These are phyloP conservation scores for Cataglyphis livida DNA, from an alignment of 2,888 invertebrate species.

Conservation along the genomic window DNA sequence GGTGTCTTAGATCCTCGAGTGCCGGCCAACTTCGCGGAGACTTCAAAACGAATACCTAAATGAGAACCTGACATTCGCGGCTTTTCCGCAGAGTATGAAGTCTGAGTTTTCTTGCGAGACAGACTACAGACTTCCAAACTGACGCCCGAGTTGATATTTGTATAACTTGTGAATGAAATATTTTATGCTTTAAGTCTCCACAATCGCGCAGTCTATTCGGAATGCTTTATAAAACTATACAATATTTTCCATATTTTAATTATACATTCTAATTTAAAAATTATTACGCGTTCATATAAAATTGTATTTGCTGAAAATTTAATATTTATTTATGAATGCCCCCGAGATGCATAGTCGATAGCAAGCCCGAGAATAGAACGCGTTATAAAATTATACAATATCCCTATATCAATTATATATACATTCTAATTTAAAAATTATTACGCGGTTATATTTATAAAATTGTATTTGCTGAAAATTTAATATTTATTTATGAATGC, in stretches of 20 bases:
- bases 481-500: background rate
- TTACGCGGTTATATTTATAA: background rate
- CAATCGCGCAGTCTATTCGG: background rate
- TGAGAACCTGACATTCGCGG: slow-evolving; percentile 47
- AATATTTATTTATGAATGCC: background rate
- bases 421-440: background rate
- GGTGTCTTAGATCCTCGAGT: slow-evolving; percentile 38
- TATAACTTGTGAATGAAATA: slow-evolving; percentile 32
- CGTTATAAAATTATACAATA: background rate
- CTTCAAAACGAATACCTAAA: slow-evolving; percentile 50
- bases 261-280: background rate
- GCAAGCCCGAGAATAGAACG: background rate
- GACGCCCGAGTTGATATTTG: slow-evolving; percentile 35
- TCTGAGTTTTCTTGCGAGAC: slow-evolving; percentile 43
- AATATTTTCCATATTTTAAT: background rate
- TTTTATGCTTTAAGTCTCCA: background rate
- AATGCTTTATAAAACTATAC: background rate
- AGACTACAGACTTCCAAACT: slow-evolving; percentile 44
- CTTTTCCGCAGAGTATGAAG: slow-evolving; percentile 7
- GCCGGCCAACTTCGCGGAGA: slow-evolving; percentile 36
- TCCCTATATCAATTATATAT: background rate
- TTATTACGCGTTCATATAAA: background rate
- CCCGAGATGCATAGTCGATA: background rate
- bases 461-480: background rate
- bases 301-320: background rate